Percentiles rank a stretch among this genome's conserved stretches.
Evolutionary conservation across 2,888 invertebrate genomes (phyloP).

Genomic region (Melanargia galathea): DNA sequence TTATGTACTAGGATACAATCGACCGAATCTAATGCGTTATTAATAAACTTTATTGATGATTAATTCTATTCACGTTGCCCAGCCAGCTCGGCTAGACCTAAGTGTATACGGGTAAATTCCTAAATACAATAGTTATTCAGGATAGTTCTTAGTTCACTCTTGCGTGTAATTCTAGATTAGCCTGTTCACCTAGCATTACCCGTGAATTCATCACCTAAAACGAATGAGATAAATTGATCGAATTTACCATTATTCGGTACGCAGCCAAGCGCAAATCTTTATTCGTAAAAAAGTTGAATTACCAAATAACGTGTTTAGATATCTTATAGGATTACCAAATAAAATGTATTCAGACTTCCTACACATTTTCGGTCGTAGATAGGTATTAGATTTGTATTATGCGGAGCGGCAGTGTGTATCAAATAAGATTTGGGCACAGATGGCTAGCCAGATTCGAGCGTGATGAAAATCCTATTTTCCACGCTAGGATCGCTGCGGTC

Average conservation of each 20-base stretch:
- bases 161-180: too few species aligned
- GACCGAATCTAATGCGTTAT: too few species aligned
- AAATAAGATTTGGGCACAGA: constrained; percentile 68
- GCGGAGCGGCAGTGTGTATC: constrained; percentile 52
- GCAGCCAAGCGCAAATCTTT: background rate
- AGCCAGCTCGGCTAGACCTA: too few species aligned
- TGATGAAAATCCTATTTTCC: constrained; percentile 73
- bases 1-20: too few species aligned
- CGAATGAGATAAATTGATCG: too few species aligned
- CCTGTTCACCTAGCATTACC: too few species aligned
- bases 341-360: background rate
- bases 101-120: too few species aligned
- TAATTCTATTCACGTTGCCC: too few species aligned
- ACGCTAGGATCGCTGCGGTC: constrained; percentile 59
- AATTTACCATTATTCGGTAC: constrained; percentile 14
- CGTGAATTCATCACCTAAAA: too few species aligned
- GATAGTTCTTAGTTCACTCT: too few species aligned
- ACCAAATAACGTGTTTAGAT: background rate
- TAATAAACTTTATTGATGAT: too few species aligned
- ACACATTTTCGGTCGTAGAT: background rate
- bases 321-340: background rate
- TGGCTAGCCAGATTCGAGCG: constrained; percentile 70
- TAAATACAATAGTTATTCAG: too few species aligned
- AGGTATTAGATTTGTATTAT: background rate
- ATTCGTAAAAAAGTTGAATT: background rate